Percentiles rank a stretch among this genome's conserved stretches.
phyloP scores from a whole-genome alignment of 1,140 invertebrate genomes.

The Thaumatotibia leucotreta region DNA sequence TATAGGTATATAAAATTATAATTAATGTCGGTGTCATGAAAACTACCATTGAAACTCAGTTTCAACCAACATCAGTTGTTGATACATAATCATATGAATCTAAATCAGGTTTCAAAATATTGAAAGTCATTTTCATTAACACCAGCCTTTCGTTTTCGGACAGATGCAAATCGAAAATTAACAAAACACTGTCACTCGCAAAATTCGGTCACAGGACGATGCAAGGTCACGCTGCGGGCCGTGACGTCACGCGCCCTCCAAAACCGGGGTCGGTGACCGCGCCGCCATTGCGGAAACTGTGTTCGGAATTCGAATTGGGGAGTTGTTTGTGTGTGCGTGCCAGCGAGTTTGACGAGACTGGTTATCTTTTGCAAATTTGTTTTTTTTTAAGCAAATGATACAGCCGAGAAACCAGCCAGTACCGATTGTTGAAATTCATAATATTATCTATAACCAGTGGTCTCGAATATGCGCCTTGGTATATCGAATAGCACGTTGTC shows the following conservation, averaged over 20 bases:
- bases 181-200: neutral
- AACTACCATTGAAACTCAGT: too few species aligned
- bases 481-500: neutral
- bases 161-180: neutral
- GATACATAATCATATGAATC: too few species aligned
- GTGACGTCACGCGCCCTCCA: conserved; percentile 73
- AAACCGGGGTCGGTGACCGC: conserved; percentile 65
- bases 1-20: too few species aligned
- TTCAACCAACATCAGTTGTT: too few species aligned
- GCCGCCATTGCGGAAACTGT: conserved; percentile 69
- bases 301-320: conserved; percentile 72
- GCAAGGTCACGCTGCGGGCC: conserved; percentile 10
- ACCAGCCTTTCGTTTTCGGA: neutral
- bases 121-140: too few species aligned
- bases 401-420: too few species aligned
- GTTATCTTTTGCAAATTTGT: neutral
- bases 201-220: neutral
- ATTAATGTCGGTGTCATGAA: too few species aligned
- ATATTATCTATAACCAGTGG: too few species aligned
- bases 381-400: neutral
- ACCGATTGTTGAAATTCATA: too few species aligned
- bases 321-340: conserved; percentile 48
- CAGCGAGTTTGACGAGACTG: neutral
- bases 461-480: neutral
- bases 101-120: too few species aligned